phyloP scores from a whole-genome alignment of 1,140 invertebrate genomes.

The Drosophila albomicans region DNA sequence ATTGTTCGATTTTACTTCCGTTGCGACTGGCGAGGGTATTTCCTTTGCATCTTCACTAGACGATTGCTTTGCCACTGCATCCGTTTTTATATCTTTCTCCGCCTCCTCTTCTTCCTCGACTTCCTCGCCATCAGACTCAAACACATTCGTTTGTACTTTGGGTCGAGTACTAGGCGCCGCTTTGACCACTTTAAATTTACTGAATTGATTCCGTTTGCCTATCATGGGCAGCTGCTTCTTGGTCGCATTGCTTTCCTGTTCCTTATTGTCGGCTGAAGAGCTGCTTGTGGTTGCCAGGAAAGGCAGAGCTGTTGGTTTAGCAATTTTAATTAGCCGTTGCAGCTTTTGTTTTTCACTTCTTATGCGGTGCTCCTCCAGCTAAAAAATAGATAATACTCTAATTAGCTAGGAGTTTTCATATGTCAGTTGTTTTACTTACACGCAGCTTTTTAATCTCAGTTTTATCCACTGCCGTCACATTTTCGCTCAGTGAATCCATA shows the following conservation, averaged over 20 bases:
- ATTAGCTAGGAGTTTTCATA: no score
- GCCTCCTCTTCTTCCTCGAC: slow-evolving; percentile 79
- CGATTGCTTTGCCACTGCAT: slow-evolving; percentile 37
- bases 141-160: slow-evolving; percentile 49
- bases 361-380: slow-evolving; percentile 89
- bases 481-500: slow-evolving; percentile 88
- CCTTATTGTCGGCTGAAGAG: not conserved
- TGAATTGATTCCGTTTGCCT: slow-evolving; percentile 82
- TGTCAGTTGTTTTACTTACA: slow-evolving; percentile 61
- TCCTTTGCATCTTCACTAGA: slow-evolving; percentile 14
- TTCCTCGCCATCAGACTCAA: slow-evolving; percentile 80
- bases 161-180: slow-evolving; percentile 28
- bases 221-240: slow-evolving; percentile 79
- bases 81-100: slow-evolving; percentile 42
- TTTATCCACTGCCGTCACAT: slow-evolving; percentile 85
- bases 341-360: slow-evolving; percentile 89
- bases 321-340: slow-evolving; percentile 91
- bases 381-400: not conserved
- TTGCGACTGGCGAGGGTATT: slow-evolving; percentile 19
- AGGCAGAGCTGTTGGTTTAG: slow-evolving; percentile 89
- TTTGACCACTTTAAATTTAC: slow-evolving; percentile 76
- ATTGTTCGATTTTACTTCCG: slow-evolving; percentile 49
- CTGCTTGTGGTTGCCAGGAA: slow-evolving; percentile 4
- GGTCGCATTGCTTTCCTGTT: not conserved
- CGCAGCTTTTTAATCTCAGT: slow-evolving; percentile 85